These are phyloP conservation scores for Caenorhabditis inopinata DNA, from an alignment of 1,140 invertebrate species.

Conservation along the genomic window DNA sequence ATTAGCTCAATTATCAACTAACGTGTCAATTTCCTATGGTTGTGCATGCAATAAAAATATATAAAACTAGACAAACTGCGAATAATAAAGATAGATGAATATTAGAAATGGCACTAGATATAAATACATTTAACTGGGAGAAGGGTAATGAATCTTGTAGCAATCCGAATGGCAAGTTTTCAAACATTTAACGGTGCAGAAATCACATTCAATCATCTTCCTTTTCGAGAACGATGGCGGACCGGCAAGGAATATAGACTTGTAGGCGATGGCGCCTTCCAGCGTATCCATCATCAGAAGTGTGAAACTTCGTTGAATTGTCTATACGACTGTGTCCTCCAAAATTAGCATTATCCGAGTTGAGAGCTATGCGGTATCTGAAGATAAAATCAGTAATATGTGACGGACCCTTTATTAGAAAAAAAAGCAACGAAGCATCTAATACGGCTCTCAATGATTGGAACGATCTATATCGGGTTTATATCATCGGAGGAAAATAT, in stretches of 20 bases:
- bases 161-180: background rate
- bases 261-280: constrained; percentile 39
- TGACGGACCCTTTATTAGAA: too few relatives aligned
- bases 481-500: too few relatives aligned
- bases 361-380: constrained; percentile 78
- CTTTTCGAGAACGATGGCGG: constrained; percentile 56
- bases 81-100: background rate
- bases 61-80: background rate
- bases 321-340: constrained; percentile 82
- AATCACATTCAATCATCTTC: background rate
- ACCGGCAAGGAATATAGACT: constrained; percentile 42
- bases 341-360: constrained; percentile 78
- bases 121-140: background rate
- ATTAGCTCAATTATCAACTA: background rate
- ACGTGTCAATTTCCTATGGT: too few relatives aligned
- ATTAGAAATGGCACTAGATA: background rate
- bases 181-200: background rate
- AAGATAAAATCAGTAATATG: constrained; percentile 19
- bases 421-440: too few relatives aligned
- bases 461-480: too few relatives aligned
- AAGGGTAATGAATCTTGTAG: background rate
- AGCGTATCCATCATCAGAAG: constrained; percentile 70
- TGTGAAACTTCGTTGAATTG: constrained; percentile 73
- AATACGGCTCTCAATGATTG: too few relatives aligned
- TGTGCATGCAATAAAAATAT: background rate